Base-by-base conservation (phyloP, 2,113 vertebrate species). In the Prionailurus viverrinus region DNA sequence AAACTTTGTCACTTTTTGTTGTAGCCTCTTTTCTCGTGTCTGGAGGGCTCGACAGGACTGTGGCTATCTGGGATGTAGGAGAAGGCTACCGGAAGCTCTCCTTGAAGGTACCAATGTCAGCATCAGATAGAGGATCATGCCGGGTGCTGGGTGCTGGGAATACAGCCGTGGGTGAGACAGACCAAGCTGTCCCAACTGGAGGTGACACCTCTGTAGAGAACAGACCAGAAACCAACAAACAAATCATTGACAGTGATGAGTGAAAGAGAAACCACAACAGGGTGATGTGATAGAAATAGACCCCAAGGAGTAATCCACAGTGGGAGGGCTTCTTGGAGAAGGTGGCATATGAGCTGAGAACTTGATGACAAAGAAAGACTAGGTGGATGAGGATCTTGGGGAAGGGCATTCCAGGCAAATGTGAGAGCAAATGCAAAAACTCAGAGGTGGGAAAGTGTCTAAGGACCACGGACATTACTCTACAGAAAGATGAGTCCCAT, bases 51-150 rank as follows among this genome's bases (percentile, higher is more conserved):
- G 99, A 99, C 96, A 98, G 95, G 96, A 97, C 97, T 0, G 97
- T 99, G 96, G 93, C 98, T 93, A 45, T 99, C 91, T 99, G 99
- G 99, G 98, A 99, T 95, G 97, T 95, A 92, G 97, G 78, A 23
- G 95, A 98, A 68, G 97, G 98, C 53, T 98, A 95, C 95, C 98
- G 88, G 97, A 99, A 98, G 71, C 95, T 99, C 76, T 88, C 92
- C 29, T 95, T 99, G 95, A 99, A 99, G 99, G 99, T 99, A 98
- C 9, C 25, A 4, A n/a, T 61, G 55, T 36, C 65, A 51, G 27
- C 14, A 7, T 33, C 25, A 29, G 48, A 39, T 5, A 23, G 48
- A 63, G 9, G 51, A 33, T 58, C 25, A 4, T 7, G 19, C 14
- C 58, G 92, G 61, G 53, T 61, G 48, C 58, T 63, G 21, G 41